Percentiles rank a stretch among this genome's conserved stretches.
Conservation (phyloP, 2,888 invertebrate genomes). For the Caenorhabditis sp. region DNA sequence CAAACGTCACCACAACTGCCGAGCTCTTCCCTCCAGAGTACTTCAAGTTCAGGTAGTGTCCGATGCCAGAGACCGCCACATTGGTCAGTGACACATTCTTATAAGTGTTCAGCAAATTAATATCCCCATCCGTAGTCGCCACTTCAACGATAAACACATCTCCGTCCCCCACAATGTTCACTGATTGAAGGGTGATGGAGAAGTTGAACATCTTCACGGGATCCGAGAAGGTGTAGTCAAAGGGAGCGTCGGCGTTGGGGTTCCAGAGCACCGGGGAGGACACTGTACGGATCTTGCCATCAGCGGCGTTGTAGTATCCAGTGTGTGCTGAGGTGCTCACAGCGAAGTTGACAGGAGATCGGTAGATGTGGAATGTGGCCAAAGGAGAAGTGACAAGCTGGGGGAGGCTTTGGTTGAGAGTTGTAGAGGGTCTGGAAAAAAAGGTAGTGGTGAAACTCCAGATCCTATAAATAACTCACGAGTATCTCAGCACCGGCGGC, state of each 20-base stretch:
- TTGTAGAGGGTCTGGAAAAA: neutral
- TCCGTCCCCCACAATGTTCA: neutral
- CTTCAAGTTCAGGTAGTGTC: too few species aligned
- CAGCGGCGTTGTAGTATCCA: neutral
- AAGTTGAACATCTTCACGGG: neutral
- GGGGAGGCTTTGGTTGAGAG: neutral
- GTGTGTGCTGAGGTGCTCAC: neutral
- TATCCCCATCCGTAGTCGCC: too few species aligned
- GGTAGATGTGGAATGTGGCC: conserved; percentile 2
- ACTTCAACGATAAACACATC: neutral
- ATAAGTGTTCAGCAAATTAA: too few species aligned
- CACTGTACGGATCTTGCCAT: neutral
- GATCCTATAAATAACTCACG: neutral
- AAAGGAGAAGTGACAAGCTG: conserved; percentile 1
- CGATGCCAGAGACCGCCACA: too few species aligned
- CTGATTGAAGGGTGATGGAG: neutral
- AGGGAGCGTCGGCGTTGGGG: neutral
- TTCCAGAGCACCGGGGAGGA: neutral
- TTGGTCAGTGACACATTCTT: too few species aligned
- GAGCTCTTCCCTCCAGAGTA: too few species aligned
- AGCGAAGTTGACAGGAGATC: neutral
- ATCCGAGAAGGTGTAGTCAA: conserved; percentile 11
- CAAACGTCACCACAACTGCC: too few species aligned
- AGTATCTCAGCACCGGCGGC: neutral
- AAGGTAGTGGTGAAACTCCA: too few species aligned